Evolutionary conservation across 2,888 invertebrate genomes (phyloP).

Genomic region (Lapara coniferarum): DNA sequence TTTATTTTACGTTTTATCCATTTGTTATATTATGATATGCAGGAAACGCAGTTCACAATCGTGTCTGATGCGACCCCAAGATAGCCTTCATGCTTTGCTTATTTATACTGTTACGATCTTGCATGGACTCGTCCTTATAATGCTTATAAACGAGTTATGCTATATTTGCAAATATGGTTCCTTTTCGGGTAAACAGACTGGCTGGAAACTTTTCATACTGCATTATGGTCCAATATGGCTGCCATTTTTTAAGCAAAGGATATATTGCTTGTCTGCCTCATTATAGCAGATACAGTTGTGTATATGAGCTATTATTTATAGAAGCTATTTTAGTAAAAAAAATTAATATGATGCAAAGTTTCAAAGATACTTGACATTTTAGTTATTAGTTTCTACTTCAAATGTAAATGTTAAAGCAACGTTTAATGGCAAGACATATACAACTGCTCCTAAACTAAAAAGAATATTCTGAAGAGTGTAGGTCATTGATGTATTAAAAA

Average conservation of each 20-base stretch:
- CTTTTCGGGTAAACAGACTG: slow-evolving; percentile 3
- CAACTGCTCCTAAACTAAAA: too few species aligned
- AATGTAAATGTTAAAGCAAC: too few species aligned
- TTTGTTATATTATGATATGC: neutral
- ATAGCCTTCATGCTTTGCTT: slow-evolving; percentile 19
- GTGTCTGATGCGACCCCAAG: slow-evolving; percentile 18
- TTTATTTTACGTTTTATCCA: neutral
- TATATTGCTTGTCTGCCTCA: neutral
- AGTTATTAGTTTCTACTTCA: too few species aligned
- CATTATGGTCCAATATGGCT: slow-evolving; percentile 8
- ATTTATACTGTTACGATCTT: neutral
- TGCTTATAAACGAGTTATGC: slow-evolving; percentile 1
- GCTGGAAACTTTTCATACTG: neutral
- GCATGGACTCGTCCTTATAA: slow-evolving; percentile 9
- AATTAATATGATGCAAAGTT: too few species aligned
- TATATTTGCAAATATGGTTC: slow-evolving; percentile 12
- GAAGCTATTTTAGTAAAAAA: too few species aligned
- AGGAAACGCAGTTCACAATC: slow-evolving; percentile 2
- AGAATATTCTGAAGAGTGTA: too few species aligned
- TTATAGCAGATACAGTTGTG: too few species aligned
- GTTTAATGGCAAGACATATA: too few species aligned
- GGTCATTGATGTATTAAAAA: too few species aligned
- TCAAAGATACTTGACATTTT: too few species aligned
- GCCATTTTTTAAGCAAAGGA: slow-evolving; percentile 10
- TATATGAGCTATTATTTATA: neutral